Percentiles rank a stretch among this genome's conserved stretches.
These are phyloP conservation scores for Drosophila fulvimacula DNA, from an alignment of 2,888 invertebrate species.

Conservation along the genomic window DNA sequence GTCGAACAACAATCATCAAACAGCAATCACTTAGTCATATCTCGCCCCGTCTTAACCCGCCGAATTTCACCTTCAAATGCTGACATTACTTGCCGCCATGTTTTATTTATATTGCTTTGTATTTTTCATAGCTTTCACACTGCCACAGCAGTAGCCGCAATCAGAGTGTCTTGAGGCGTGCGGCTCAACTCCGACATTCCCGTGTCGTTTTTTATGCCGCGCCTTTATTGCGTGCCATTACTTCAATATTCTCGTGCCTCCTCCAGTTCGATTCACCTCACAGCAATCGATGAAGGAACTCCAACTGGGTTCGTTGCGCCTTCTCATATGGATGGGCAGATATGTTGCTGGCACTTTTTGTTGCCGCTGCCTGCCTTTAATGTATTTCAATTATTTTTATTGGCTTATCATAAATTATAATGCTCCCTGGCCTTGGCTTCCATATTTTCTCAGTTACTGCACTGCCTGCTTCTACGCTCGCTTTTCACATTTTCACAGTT, in stretches of 20 bases:
- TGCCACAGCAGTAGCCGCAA: conserved; percentile 28
- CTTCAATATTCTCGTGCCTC: conserved; percentile 58
- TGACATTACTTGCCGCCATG: conserved; percentile 24
- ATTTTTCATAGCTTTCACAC: conserved; percentile 54
- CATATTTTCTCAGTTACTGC: conserved; percentile 46
- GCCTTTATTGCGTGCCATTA: conserved; percentile 66
- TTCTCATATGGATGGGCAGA: conserved; percentile 32
- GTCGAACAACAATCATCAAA: conserved; percentile 31
- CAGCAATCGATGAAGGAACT: conserved; percentile 49
- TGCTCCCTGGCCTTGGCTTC: conserved; percentile 57
- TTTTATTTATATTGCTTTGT: conserved; percentile 24
- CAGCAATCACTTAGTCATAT: conserved; percentile 41
- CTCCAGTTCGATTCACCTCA: conserved; percentile 28
- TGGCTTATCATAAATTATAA: conserved; percentile 72
- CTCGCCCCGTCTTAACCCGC: conserved; percentile 9
- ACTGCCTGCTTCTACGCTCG: neutral
- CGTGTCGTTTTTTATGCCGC: conserved; percentile 45
- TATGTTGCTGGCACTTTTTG: conserved; percentile 37
- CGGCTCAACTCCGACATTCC: conserved; percentile 63
- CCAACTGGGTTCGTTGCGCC: conserved; percentile 44
- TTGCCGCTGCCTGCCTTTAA: conserved; percentile 50
- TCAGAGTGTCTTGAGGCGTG: conserved; percentile 30
- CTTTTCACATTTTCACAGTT: conserved; percentile 35
- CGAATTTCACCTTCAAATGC: conserved; percentile 12
- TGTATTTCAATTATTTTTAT: conserved; percentile 76